A percentile compares a stretch with the other conserved stretches of the same genome.
Conservation (phyloP, 2,888 invertebrate genomes). For the Mactromeris polynyma region DNA sequence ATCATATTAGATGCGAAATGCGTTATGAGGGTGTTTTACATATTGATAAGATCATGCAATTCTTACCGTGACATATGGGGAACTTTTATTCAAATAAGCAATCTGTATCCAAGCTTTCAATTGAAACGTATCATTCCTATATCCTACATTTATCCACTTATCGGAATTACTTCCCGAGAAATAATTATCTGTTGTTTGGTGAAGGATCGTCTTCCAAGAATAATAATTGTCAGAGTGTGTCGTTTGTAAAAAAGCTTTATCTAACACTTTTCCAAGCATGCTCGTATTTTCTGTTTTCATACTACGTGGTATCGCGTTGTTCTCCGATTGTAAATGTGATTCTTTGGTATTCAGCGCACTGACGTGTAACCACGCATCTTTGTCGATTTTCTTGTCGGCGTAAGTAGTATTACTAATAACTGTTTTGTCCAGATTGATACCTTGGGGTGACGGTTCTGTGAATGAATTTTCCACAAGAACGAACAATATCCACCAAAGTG, state of each 20-base stretch:
- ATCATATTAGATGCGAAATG: too few species aligned
- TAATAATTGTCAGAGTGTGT: not conserved
- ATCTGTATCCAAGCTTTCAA: not conserved
- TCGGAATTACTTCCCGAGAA: not conserved
- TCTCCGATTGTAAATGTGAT: not conserved
- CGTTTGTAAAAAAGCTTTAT: not conserved
- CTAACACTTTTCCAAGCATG: not conserved
- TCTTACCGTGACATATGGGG: not conserved
- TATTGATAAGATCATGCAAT: too few species aligned
- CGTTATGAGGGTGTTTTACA: too few species aligned
- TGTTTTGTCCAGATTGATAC: not conserved
- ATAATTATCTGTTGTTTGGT: not conserved
- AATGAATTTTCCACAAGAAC: not conserved
- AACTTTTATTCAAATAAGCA: not conserved
- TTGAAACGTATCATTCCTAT: not conserved
- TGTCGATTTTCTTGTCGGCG: not conserved
- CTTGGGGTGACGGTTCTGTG: not conserved
- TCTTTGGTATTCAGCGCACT: not conserved
- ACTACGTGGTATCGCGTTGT: not conserved
- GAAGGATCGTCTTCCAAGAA: not conserved
- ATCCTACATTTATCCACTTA: not conserved
- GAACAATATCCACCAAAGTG: not conserved
- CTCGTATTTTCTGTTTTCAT: not conserved
- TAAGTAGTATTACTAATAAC: not conserved
- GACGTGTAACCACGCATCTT: not conserved